A percentile compares a stretch with the other conserved stretches of the same genome.
phyloP scores from a whole-genome alignment of 2,797 vertebrate species.

The Karalla daura region DNA sequence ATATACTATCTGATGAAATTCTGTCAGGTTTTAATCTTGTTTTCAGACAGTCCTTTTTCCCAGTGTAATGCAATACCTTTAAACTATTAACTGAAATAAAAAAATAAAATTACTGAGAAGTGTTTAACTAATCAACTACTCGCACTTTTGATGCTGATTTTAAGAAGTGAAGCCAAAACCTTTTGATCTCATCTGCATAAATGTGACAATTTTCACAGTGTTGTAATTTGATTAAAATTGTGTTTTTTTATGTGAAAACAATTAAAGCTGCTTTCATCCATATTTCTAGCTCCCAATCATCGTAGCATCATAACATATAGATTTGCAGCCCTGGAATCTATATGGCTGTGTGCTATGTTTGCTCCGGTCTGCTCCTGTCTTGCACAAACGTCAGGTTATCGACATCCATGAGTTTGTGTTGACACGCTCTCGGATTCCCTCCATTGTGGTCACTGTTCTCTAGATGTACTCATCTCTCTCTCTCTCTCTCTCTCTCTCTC shows the following conservation, averaged over 20 bases:
- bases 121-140: no score
- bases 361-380: slow-evolving; percentile 22
- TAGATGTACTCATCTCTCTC: slow-evolving; percentile 18
- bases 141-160: not conserved
- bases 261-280: not conserved
- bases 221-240: no score
- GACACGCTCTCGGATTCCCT: slow-evolving; percentile 19
- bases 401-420: not conserved
- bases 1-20: no score
- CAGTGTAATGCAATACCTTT: no score
- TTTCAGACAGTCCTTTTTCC: no score
- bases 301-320: not conserved
- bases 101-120: no score
- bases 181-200: no score
- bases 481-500: no score
- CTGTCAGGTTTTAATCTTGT: no score
- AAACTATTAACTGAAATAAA: no score
- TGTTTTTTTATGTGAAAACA: slow-evolving; percentile 12
- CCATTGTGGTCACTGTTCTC: slow-evolving; percentile 30
- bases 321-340: slow-evolving; percentile 7
- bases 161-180: no score
- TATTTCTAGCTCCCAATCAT: slow-evolving; percentile 25
- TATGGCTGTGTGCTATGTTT: slow-evolving; percentile 1
- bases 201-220: no score
- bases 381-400: slow-evolving; percentile 2